phyloP scores from a whole-genome alignment of 2,113 vertebrate species.

The Psilopogon haemacephalus region DNA sequence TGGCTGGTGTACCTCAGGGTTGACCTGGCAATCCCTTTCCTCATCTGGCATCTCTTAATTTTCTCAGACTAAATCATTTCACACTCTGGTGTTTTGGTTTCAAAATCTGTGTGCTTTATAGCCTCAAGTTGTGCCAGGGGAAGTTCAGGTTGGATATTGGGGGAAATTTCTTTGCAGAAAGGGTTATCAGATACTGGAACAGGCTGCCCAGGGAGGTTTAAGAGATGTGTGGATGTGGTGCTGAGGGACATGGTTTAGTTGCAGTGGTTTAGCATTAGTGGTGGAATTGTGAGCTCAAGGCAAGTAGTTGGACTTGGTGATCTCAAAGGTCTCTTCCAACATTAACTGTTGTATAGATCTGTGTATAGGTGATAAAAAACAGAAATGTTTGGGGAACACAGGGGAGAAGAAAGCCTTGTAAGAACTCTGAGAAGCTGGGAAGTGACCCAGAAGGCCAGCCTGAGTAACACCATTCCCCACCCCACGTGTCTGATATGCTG shows the following conservation, averaged over 20 bases:
- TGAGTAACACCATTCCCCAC: not conserved
- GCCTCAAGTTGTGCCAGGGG: no score
- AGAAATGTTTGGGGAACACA: not conserved
- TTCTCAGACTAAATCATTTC: not conserved
- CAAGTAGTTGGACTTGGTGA: no score
- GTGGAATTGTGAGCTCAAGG: no score
- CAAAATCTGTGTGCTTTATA: not conserved
- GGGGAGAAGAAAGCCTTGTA: accelerated
- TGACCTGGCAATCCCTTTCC: not conserved
- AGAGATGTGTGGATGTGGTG: no score
- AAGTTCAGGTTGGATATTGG: no score
- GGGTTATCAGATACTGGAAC: no score
- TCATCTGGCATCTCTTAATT: not conserved
- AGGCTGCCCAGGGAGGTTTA: no score
- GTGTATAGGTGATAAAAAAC: not conserved
- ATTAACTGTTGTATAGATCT: no score
- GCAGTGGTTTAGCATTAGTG: no score
- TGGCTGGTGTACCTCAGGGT: not conserved
- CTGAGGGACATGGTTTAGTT: no score
- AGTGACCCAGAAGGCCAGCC: not conserved
- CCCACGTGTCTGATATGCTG: not conserved
- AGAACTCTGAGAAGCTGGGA: not conserved
- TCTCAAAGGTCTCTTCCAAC: no score
- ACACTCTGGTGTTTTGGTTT: not conserved
- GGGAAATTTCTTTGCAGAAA: no score